Percentiles rank a stretch among this genome's conserved stretches.
These are phyloP conservation scores for Carcharodon carcharias DNA, from an alignment of 2,797 vertebrate species.

Conservation along the genomic window DNA sequence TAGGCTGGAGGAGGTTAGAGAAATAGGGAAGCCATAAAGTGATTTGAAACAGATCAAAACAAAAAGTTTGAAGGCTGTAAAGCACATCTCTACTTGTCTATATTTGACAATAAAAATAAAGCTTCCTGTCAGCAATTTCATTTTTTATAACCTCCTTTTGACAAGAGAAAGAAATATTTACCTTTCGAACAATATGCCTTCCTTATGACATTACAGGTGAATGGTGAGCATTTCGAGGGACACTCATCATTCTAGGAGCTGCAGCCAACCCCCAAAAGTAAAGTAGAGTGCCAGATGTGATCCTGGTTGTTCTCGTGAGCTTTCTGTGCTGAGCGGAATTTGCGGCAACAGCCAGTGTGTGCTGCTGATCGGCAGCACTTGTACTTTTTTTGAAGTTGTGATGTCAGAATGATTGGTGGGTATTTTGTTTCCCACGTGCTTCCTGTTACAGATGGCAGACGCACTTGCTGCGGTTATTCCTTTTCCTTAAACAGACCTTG, in stretches of 20 bases:
- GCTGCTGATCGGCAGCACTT: not conserved
- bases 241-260: not conserved
- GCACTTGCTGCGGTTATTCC: no score
- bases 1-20: not conserved
- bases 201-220: not conserved
- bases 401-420: conserved; percentile 11
- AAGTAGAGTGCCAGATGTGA: not conserved
- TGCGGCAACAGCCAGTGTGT: not conserved
- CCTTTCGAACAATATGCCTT: not conserved
- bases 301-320: not conserved
- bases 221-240: not conserved
- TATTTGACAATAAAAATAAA: not conserved
- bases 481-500: not conserved
- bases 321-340: not conserved
- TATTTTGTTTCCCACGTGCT: not conserved
- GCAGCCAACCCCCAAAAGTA: not conserved
- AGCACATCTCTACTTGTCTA: no score
- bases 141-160: not conserved
- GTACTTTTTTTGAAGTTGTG: not conserved
- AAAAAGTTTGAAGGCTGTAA: not conserved
- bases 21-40: no score
- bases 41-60: not conserved
- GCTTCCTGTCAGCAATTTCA: not conserved
- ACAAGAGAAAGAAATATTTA: not conserved
- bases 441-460: not conserved